A percentile compares a stretch with the other conserved stretches of the same genome.
phyloP scores from a whole-genome alignment of 2,888 invertebrate species.

The Habrosyne pyritoides region DNA sequence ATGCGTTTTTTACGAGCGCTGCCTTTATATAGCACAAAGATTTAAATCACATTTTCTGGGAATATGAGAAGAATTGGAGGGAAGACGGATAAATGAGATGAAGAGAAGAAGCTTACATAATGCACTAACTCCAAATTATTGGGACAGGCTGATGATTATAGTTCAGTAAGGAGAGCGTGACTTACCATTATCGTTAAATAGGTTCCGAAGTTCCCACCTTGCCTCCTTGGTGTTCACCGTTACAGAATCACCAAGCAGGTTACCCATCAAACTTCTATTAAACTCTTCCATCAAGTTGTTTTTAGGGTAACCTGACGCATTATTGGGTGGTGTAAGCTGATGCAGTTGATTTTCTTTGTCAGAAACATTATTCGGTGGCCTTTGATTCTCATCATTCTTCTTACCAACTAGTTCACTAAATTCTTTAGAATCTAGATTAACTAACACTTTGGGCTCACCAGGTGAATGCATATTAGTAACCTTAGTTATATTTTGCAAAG shows the following conservation, averaged over 20 bases:
- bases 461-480: slow-evolving; percentile 78
- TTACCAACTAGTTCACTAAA: slow-evolving; percentile 67
- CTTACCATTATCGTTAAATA: slow-evolving; percentile 83
- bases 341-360: slow-evolving; percentile 68
- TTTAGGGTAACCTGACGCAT: slow-evolving; percentile 49
- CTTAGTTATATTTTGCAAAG: slow-evolving; percentile 75
- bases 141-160: too few relatives aligned
- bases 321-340: slow-evolving; percentile 36
- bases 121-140: too few relatives aligned
- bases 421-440: slow-evolving; percentile 77
- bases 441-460: slow-evolving; percentile 75
- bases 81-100: too few relatives aligned
- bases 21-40: too few relatives aligned
- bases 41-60: too few relatives aligned
- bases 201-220: slow-evolving; percentile 85
- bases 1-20: too few relatives aligned
- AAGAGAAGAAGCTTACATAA: too few relatives aligned
- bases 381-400: slow-evolving; percentile 62
- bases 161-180: background rate
- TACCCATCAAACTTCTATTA: slow-evolving; percentile 76
- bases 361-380: slow-evolving; percentile 33
- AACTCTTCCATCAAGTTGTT: slow-evolving; percentile 78
- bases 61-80: too few relatives aligned
- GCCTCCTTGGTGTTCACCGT: slow-evolving; percentile 89
- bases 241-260: slow-evolving; percentile 83